Conservation (phyloP, 2,888 invertebrate species). For the Drosophila anomelani region DNA sequence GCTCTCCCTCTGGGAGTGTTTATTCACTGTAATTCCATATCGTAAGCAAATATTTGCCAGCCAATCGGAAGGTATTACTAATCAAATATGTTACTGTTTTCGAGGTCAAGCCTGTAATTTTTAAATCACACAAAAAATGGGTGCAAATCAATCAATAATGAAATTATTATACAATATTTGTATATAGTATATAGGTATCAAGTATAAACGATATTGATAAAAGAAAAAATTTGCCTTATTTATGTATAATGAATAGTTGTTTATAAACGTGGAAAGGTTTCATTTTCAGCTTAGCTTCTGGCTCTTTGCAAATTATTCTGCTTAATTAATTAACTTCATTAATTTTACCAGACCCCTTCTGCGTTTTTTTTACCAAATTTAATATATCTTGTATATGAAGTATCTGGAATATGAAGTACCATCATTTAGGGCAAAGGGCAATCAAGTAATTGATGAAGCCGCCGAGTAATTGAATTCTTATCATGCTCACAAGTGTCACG, state of each 20-base stretch:
- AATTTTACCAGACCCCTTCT: not conserved
- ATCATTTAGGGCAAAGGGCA: conserved; percentile 3
- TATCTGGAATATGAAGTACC: not conserved
- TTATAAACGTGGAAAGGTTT: not conserved
- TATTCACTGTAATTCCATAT: conserved; percentile 1
- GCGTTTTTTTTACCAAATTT: not conserved
- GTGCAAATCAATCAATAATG: conserved; percentile 2
- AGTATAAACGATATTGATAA: not conserved
- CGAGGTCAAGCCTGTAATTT: conserved; percentile 5
- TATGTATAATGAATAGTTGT: not conserved
- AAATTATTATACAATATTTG: not conserved
- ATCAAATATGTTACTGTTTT: conserved; percentile 1
- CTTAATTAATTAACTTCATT: not conserved
- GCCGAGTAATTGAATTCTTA: conserved; percentile 28
- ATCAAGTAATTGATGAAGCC: conserved; percentile 14
- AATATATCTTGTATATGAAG: too few species aligned
- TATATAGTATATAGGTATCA: not conserved
- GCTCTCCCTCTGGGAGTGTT: not conserved
- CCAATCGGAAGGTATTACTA: not conserved
- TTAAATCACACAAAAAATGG: conserved; percentile 8
- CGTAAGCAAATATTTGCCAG: conserved; percentile 7
- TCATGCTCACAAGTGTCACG: conserved; percentile 15
- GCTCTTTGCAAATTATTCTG: not conserved
- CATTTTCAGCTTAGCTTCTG: not conserved
- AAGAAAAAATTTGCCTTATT: not conserved